phyloP scores from a whole-genome alignment of 2,888 invertebrate genomes.

The Rhagium mordax region DNA sequence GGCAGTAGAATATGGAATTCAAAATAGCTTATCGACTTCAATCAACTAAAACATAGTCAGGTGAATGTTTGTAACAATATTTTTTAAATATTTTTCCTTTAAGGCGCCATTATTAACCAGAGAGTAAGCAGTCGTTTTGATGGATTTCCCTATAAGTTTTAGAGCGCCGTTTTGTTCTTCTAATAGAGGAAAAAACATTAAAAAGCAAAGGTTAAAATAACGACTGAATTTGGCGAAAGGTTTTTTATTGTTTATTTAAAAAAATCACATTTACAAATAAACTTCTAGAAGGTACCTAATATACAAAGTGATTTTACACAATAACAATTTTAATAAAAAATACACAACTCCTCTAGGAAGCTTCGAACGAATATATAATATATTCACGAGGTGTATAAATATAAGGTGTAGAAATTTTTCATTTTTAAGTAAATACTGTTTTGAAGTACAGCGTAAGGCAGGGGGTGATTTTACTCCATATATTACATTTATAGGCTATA shows the following conservation, averaged over 20 bases:
- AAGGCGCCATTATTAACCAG: too few relatives aligned
- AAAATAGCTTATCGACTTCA: too few relatives aligned
- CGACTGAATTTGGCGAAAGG: too few relatives aligned
- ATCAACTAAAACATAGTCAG: too few relatives aligned
- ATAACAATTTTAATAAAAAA: neutral
- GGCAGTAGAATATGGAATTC: too few relatives aligned
- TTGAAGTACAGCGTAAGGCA: conserved; percentile 23
- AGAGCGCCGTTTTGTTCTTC: too few relatives aligned
- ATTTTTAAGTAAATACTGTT: conserved; percentile 29
- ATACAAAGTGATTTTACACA: conserved; percentile 9
- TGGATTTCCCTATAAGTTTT: too few relatives aligned
- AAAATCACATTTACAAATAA: conserved; percentile 32
- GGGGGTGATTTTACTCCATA: neutral
- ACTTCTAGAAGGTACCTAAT: neutral
- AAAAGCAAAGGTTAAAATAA: too few relatives aligned
- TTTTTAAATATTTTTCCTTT: too few relatives aligned
- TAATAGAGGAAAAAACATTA: too few relatives aligned
- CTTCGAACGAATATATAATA: neutral
- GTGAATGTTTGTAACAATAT: too few relatives aligned
- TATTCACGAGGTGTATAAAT: neutral
- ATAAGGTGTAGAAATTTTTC: conserved; percentile 19
- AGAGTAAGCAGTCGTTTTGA: too few relatives aligned
- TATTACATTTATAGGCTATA: conserved; percentile 15
- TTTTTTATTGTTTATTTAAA: neutral
- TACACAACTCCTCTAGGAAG: neutral